Percentiles rank a stretch among this genome's conserved stretches.
phyloP scores from a whole-genome alignment of 2,797 vertebrate genomes.

The Falco concolor region DNA sequence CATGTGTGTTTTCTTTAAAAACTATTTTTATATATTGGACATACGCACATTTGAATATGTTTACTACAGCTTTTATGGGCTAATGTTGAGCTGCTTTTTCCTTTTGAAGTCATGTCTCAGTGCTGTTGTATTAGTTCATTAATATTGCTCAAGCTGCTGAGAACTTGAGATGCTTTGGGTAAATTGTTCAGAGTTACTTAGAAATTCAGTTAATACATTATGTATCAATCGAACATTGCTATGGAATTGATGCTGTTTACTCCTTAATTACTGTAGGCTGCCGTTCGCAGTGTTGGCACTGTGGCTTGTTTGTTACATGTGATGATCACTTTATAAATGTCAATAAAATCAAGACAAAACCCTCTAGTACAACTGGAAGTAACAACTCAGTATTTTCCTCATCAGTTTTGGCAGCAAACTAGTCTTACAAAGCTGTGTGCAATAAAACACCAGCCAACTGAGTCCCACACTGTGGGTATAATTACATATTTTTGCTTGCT shows the following conservation, averaged over 20 bases:
- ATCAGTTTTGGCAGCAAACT: constrained; percentile 61
- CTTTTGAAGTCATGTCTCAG: neutral
- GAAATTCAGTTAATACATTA: neutral
- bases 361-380: constrained; percentile 55
- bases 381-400: constrained; percentile 63
- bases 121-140: neutral
- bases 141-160: neutral
- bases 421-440: constrained; percentile 10
- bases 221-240: neutral
- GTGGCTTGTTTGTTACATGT: constrained; percentile 59
- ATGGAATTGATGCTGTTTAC: constrained; percentile 59
- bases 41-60: neutral
- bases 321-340: constrained; percentile 63
- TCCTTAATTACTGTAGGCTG: constrained; percentile 65
- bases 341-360: constrained; percentile 71
- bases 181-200: neutral
- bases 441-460: constrained; percentile 53
- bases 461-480: constrained; percentile 57
- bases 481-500: constrained; percentile 66
- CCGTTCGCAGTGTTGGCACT: constrained; percentile 44
- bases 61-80: neutral
- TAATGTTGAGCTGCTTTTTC: neutral
- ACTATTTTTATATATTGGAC: neutral
- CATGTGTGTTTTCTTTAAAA: neutral
- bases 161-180: neutral